phyloP scores from a whole-genome alignment of 1,140 invertebrate species.

The Philotrypesis tridentata region DNA sequence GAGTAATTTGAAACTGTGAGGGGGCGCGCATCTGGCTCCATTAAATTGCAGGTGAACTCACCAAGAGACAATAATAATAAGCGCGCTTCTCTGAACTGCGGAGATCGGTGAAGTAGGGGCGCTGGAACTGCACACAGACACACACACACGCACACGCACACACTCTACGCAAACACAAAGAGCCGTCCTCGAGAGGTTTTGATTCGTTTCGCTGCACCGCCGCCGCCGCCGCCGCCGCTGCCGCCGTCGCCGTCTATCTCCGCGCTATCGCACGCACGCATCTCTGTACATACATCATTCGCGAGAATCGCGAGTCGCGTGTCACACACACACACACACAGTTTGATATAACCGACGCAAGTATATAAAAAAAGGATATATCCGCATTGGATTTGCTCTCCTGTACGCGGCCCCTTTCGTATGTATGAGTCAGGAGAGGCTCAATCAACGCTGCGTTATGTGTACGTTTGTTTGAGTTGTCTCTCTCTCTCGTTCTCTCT shows the following conservation, averaged over 20 bases:
- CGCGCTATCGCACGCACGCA: background rate
- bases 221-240: background rate
- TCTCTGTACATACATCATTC: too few relatives aligned
- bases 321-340: background rate
- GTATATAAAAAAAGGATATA: background rate
- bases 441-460: conserved; percentile 13
- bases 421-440: background rate
- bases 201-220: background rate
- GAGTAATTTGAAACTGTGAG: too few relatives aligned
- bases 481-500: background rate
- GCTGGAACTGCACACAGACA: too few relatives aligned
- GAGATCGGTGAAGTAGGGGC: too few relatives aligned
- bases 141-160: too few relatives aligned
- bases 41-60: too few relatives aligned
- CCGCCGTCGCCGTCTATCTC: too few relatives aligned
- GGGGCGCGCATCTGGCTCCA: too few relatives aligned
- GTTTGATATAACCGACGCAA: conserved; percentile 6
- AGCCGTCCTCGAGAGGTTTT: background rate
- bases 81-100: too few relatives aligned
- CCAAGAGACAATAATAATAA: too few relatives aligned
- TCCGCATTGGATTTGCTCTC: background rate
- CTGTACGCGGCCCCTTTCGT: background rate
- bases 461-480: background rate
- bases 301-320: too few relatives aligned
- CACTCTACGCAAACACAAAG: background rate